Base-by-base conservation (phyloP, 2,888 invertebrate genomes). In the Drosophila tanythrix region DNA sequence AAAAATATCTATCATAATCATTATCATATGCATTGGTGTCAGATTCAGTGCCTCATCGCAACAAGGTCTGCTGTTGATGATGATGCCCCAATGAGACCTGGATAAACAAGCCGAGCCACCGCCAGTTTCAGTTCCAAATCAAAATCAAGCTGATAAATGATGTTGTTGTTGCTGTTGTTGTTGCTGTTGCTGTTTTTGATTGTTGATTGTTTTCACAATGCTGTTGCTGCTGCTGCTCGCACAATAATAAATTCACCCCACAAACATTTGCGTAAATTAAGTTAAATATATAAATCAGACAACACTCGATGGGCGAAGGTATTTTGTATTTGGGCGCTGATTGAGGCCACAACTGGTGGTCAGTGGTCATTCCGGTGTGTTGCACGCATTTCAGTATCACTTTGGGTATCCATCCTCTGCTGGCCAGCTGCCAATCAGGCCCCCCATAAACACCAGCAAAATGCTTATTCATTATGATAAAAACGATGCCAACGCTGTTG, bases 211-310 rank as follows among this genome's bases (percentile, higher is more conserved):
- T 48, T 43, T 63, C 64, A 62, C 48, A 64, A 61, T 35, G 27
- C 35, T 35, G 46, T 3, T 46, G 46, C 10, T 40, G n/a, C 13
- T 46, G 40, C 40, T 29, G 13, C 38, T 27, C 48, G n/a, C 21
- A 53, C 4, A 35, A 10, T 67, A 80, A 67, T 64, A 69, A 87
- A 82, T 89, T 74, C 67, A 71, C 79, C 85, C 84, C 88, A 67
- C 53, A 63, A 72, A 75, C 65, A 70, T 83, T 57, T 70, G 58
- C 72, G 75, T 79, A 86, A 86, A 86, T 89, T 89, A 81, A 86
- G 78, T 88, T 72, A 75, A 88, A 85, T 89, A 88, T 89, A 88
- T 80, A 80, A 83, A 88, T 88, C 86, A 89, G 74, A 87, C 59
- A 72, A 72, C 81, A 83, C 90, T 89, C 90, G 81, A 89, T 89